Conservation (phyloP, 1,140 invertebrate genomes). For the Mylabris phalerata region DNA sequence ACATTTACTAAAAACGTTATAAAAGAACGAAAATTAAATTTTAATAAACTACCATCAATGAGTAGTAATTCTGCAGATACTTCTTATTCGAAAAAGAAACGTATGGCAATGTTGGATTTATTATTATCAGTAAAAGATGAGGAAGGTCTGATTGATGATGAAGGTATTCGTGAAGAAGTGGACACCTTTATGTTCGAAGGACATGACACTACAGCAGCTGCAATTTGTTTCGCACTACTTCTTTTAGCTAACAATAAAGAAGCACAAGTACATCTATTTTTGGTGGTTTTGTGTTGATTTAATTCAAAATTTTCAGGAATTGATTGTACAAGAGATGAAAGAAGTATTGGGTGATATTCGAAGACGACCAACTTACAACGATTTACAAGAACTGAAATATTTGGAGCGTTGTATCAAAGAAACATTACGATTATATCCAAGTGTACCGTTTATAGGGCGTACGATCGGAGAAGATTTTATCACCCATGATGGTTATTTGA, state of each 20-base stretch:
- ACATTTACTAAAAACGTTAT: conserved; percentile 50
- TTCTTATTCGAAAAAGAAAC: conserved; percentile 44
- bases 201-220: conserved; percentile 41
- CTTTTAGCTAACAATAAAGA: conserved; percentile 34
- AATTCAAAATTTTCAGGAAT: background rate
- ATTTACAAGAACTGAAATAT: conserved; percentile 56
- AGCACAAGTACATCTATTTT: conserved; percentile 21
- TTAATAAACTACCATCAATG: no score
- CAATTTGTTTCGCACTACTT: conserved; percentile 39
- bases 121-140: conserved; percentile 53
- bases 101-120: conserved; percentile 74
- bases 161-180: conserved; percentile 72
- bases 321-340: no score
- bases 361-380: no score
- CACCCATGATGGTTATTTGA: conserved; percentile 23
- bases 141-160: conserved; percentile 46
- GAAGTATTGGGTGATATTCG: no score
- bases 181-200: conserved; percentile 75
- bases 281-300: background rate
- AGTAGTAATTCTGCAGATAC: no score
- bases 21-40: conserved; percentile 17
- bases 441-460: conserved; percentile 58
- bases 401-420: conserved; percentile 59
- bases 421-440: conserved; percentile 55
- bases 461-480: conserved; percentile 44